Evolutionary conservation across 2,888 invertebrate species (phyloP), one percentile per base, ranked within the genome.

Genomic region (Harpagoxenus sublaevis): DNA sequence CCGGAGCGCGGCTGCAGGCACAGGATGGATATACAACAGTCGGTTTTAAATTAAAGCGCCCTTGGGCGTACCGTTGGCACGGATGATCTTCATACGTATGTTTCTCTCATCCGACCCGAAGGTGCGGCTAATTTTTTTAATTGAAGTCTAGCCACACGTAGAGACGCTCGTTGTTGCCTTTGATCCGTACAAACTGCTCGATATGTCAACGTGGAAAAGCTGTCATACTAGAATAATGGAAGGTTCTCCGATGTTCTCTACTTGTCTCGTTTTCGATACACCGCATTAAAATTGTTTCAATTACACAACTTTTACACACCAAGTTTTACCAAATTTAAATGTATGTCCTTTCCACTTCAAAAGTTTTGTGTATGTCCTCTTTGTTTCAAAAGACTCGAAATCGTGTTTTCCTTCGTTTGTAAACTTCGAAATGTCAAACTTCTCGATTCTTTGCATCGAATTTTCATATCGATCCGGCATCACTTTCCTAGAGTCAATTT

Each of bases 11-110:
- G 23, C 82, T 51, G 28, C 55, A 83, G 31, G 57, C 75, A 31
- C 10, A 5, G 83, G 78, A 55, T 82, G 84, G 84, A 89, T 85
- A 87, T 60, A 75, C 79, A 75, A 81, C 85, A 79, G 87, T 84
- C 81, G 84, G 87, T 87, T 92, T 91, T 91, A 92, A 92, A 92
- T 90, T 89, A 90, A 92, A 92, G 88, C 88, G 86, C 89, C 88
- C 87, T 88, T 89, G 90, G 84, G 86, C 85, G 79, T 74, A 60
- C 79, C 88, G 86, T 87, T 89, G 89, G 88, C 89, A 82, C 83
- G 85, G 84, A 89, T 87, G 84, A 89, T 87, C 86, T 86, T 74
- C 35, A 23, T 23, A 51, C 55, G 81, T 55, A 77, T 63, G 31
- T 57, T 63, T 42, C 70, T 81, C 74, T 71, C 57, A 42, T 31